Base-by-base conservation (phyloP, 2,888 invertebrate species). In the Pandemis corylana region DNA sequence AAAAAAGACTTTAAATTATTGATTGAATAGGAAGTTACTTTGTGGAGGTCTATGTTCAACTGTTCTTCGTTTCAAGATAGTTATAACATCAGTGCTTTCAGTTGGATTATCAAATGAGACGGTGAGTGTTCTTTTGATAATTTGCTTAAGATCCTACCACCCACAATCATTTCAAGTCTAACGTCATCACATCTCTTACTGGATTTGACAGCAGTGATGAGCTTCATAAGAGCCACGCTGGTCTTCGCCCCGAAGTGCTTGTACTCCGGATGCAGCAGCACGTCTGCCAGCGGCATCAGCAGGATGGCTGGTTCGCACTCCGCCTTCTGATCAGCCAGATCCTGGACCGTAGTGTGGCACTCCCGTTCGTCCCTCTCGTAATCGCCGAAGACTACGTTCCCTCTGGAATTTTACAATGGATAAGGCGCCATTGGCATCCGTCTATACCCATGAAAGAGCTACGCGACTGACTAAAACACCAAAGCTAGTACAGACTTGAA, bases 361-460 rank as follows among this genome's bases (percentile, higher is more conserved):
- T 93, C 93, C 0, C 0, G 49, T 61, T 92, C 92, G n/a, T 93
- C 93, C 0, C 93, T 81, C 70, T 93, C 93, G 78, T 93, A 93
- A 53, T 92, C 91, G 0, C 89, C 89, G 69, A 93, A 92, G 0
- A 90, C 86, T 5, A 91, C 84, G 77, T 93, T 93, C 2, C 93
- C 93, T 56, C 93, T 93, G 13, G 20, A 15, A 20, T 36, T 36
- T 36, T 36, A 36, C 28, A 36, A 12, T 44, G 7, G 9, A 9
- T 5, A 9, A 44, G 44, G 44, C 7, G 44, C 7, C 7, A 44
- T 1, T 9, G 12, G 13, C 49, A 13, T 49, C 9, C 49, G 3
- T 44, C 2, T 49, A 36, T 36, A 36, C 20, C 20, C 1, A 20
- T 20, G 20, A 2, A 36, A 36, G 28, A 36, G 28, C 28, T 36